These are phyloP conservation scores for Hylyphantes graminicola DNA, from an alignment of 1,140 invertebrate species.

Conservation along the genomic window DNA sequence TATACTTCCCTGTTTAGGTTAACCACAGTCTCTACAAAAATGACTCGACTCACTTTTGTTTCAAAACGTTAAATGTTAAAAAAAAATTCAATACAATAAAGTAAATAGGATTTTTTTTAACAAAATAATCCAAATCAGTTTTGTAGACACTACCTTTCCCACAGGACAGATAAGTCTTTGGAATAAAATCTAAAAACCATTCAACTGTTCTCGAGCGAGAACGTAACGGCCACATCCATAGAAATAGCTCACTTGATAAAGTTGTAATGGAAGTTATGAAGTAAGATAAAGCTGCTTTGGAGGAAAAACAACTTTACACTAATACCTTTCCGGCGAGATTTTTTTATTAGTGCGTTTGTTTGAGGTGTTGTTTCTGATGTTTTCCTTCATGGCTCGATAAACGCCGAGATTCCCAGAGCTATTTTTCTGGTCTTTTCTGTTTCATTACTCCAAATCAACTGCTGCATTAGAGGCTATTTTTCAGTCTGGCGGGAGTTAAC, in stretches of 20 bases:
- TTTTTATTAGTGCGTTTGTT: neutral
- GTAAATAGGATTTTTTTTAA: too few relatives aligned
- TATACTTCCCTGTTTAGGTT: too few relatives aligned
- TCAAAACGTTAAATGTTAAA: too few relatives aligned
- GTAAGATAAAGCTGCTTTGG: slow-evolving; percentile 47
- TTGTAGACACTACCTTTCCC: too few relatives aligned
- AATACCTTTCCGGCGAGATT: slow-evolving; percentile 26
- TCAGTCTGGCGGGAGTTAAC: neutral
- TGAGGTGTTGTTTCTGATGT: neutral
- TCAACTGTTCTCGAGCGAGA: too few relatives aligned
- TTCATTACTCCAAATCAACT: slow-evolving; percentile 17
- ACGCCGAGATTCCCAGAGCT: neutral
- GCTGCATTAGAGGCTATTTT: slow-evolving; percentile 12
- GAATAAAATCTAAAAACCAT: too few relatives aligned
- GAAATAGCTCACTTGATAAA: slow-evolving; percentile 51
- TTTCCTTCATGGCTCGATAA: neutral
- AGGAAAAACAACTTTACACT: slow-evolving; percentile 53
- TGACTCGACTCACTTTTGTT: too few relatives aligned
- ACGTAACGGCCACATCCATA: too few relatives aligned
- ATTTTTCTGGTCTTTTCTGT: neutral
- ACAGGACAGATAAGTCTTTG: too few relatives aligned
- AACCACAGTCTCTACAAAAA: too few relatives aligned
- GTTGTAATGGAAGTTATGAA: slow-evolving; percentile 59
- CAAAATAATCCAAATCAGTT: too few relatives aligned
- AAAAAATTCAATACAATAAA: too few relatives aligned